Base-by-base conservation (phyloP, 23 tunicate genomes). In the Trididemnum clinides region DNA sequence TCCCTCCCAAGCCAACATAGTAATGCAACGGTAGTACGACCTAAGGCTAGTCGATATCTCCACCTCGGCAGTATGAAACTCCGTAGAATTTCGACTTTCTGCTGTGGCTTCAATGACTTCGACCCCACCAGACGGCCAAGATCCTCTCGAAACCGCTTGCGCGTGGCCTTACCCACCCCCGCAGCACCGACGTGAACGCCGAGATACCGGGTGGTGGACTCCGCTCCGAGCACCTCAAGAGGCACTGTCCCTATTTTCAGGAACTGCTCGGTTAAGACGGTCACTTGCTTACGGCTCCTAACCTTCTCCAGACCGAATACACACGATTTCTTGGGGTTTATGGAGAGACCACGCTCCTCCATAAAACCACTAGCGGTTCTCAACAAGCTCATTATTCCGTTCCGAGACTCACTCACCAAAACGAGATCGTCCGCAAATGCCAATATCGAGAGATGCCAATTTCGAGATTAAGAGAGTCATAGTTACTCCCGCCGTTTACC, bases 101-200 rank as follows among this genome's bases (percentile, higher is more conserved):
- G 38, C 77, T 30, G 77, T 21, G 77, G 77, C 38, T 70, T 70
- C 5, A 70, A 21, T 3, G 39, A 15, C n/a, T n/a, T n/a, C 15
- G 77, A 70, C 77, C 77, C 39, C 77, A 30, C 39, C 69, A 62
- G 69, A 25, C 69, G 69, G 25, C 23, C 69, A 4, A 62, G 21
- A 5, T 12, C 26, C 21, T 30, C 38, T 30, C 21, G 39, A 21
- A 70, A 31, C 77, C 21, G 19, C 77, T 28, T 28, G 38, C 29
- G 27, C 36, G 10, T 19, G 39, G 29, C 39, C 21, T 70, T 70
- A 12, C 38, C 38, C 28, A 18, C 26, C 59, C 81, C 59, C 6
- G 20, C 20, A 37, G 27, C 28, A 6, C 64, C 81, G 64, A 39
- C 6, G 4, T n/a, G 3, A 19, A 75, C 19, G 64, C 81, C 81